Base-by-base conservation (phyloP, 2,888 invertebrate species). In the Colostygia pectinataria region DNA sequence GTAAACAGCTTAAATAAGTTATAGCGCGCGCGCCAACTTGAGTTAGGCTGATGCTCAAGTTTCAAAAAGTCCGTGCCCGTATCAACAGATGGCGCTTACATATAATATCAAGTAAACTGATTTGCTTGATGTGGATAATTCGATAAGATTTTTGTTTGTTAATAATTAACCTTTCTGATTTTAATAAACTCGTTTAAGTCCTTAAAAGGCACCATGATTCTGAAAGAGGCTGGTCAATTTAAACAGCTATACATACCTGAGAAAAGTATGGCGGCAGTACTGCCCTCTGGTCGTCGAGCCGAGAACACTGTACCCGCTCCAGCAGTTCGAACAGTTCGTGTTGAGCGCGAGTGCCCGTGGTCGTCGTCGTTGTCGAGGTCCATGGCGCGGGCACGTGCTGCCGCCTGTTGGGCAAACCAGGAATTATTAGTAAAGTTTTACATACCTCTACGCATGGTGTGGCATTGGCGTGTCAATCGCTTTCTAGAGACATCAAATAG, bases 281-380 rank as follows among this genome's bases (percentile, higher is more conserved):
- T 85, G 98, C 99, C 90, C 99, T 94, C 91, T 99, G 99, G 92
- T 99, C 99, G 82, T 99, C 98, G 76, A 99, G 91, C 56, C 99
- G 93, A 66, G 97, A 97, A 91, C 97, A 96, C 88, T 99, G 98
- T 65, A 98, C 96, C 76, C 96, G 93, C 86, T 98, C 98, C 77
- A 99, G 92, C 70, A 99, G 91, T 83, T 98, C 98, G 85, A 99
- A 98, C 66, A 99, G 93, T 87, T 98, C 98, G 80, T 93, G 92
- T 62, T 91, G 91, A 45, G 91, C 90, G 55, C 91, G 86, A 84
- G 92, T 71, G 59, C 88, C 86, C 80, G n/a, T n/a, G n/a, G 91
- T 76, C 74, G 91, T 78, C 68, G 92, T 20, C 5, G 20, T 71
- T 69, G 89, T 78, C 68, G 92, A 81, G 75, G 91, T 83, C 90